Conservation (phyloP, 2,888 invertebrate genomes). For the Oscheius sp. region DNA sequence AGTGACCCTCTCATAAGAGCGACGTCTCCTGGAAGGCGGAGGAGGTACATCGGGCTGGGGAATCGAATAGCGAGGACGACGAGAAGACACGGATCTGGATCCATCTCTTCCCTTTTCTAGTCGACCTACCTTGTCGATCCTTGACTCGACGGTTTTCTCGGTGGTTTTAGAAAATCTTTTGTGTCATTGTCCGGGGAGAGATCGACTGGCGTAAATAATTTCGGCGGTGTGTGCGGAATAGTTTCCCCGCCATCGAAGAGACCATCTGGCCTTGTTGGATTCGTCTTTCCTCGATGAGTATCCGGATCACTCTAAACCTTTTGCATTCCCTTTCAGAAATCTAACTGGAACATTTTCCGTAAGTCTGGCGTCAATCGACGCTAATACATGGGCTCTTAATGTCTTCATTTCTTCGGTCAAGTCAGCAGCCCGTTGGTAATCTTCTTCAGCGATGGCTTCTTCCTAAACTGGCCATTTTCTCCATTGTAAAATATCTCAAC, state of each 20-base stretch:
- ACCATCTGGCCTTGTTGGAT: not conserved
- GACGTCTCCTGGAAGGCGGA: slow-evolving; percentile 18
- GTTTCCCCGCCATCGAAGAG: slow-evolving; percentile 3
- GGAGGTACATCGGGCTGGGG: slow-evolving; percentile 11
- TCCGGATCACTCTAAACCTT: not conserved
- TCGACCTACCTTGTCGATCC: not conserved
- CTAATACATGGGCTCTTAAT: slow-evolving; percentile 52
- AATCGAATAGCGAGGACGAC: slow-evolving; percentile 18
- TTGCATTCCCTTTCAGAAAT: not conserved
- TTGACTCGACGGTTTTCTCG: slow-evolving; percentile 10
- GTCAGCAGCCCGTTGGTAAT: slow-evolving; percentile 64
- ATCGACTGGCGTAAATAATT: slow-evolving; percentile 11
- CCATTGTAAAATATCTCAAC: slow-evolving; percentile 13
- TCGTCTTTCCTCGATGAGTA: too few species aligned
- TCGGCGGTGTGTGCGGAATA: slow-evolving; percentile 7
- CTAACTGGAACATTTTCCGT: slow-evolving; percentile 35
- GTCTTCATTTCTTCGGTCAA: slow-evolving; percentile 61
- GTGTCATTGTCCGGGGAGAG: slow-evolving; percentile 3
- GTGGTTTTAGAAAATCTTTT: not conserved
- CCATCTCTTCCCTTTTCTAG: too few species aligned
- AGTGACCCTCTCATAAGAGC: slow-evolving; percentile 10
- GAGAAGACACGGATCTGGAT: not conserved
- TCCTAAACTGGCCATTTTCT: not conserved
- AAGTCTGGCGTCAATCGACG: slow-evolving; percentile 49
- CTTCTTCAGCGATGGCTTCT: slow-evolving; percentile 41